Conservation (phyloP, 1,140 invertebrate species). For the Bombus confusus region DNA sequence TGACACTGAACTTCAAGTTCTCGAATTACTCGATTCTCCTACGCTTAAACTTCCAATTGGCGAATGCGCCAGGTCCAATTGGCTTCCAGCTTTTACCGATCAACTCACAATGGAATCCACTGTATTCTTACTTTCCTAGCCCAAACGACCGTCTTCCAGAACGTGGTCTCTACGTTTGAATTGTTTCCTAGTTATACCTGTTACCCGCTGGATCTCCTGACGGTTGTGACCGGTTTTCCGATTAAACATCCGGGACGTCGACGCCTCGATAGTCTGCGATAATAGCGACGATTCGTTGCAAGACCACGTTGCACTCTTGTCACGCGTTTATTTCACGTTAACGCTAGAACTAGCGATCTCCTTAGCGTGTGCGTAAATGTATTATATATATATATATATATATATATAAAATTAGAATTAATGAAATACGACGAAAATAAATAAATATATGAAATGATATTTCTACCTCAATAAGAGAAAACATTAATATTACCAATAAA, state of each 20-base stretch:
- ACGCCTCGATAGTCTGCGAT: not conserved
- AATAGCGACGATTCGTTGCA: not conserved
- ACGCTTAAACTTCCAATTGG: not conserved
- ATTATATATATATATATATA: no score
- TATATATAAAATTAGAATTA: no score
- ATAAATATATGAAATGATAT: no score
- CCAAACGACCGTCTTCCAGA: not conserved
- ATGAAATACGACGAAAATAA: no score
- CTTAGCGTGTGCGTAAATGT: no score
- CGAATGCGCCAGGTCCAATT: not conserved
- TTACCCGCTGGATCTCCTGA: not conserved
- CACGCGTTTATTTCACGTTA: no score
- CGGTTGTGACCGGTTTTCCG: not conserved
- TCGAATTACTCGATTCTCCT: not conserved
- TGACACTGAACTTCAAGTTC: conserved; percentile 12
- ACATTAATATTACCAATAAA: no score
- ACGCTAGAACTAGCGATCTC: no score
- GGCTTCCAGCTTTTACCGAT: not conserved
- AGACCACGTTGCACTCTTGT: no score
- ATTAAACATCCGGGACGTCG: not conserved
- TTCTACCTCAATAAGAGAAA: no score
- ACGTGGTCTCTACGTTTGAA: not conserved
- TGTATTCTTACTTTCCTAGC: not conserved
- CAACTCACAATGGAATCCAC: not conserved
- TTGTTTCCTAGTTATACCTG: not conserved